phyloP scores from a whole-genome alignment of 1,140 invertebrate genomes.

The Drosophila albomicans region DNA sequence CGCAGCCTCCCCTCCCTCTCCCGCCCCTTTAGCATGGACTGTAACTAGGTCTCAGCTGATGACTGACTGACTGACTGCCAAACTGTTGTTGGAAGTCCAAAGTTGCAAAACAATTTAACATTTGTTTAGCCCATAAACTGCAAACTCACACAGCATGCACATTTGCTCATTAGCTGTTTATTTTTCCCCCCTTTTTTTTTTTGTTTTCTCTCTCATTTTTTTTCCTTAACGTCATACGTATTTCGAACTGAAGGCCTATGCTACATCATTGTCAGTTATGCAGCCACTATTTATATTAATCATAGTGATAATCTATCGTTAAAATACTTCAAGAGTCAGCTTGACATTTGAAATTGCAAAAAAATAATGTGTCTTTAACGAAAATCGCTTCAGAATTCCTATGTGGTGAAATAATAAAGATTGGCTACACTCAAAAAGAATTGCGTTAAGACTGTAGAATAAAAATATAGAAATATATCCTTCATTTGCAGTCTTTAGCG shows the following conservation, averaged over 20 bases:
- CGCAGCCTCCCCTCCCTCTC: background rate
- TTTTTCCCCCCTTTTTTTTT: background rate
- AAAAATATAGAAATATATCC: too few species aligned
- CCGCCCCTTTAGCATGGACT: background rate
- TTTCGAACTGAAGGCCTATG: background rate
- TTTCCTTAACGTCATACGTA: too few species aligned
- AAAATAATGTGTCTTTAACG: too few species aligned
- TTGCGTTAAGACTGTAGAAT: too few species aligned
- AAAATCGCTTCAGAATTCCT: too few species aligned
- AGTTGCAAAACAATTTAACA: conserved; percentile 46
- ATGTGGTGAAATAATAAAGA: too few species aligned
- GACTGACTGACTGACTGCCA: conserved; percentile 20
- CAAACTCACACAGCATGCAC: background rate
- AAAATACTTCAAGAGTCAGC: background rate
- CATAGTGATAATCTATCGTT: background rate
- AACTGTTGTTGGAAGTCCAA: conserved; percentile 26
- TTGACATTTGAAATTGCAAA: background rate
- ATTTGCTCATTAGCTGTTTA: conserved; percentile 28
- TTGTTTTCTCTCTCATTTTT: background rate
- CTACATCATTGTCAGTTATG: background rate
- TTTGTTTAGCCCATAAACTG: conserved; percentile 40
- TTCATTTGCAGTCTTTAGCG: too few species aligned
- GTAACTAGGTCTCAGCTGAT: conserved; percentile 8
- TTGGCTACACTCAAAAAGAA: too few species aligned
- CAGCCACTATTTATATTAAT: background rate